Evolutionary conservation across 2,797 vertebrate genomes (phyloP).

Genomic region (Apodemus agrarius): DNA sequence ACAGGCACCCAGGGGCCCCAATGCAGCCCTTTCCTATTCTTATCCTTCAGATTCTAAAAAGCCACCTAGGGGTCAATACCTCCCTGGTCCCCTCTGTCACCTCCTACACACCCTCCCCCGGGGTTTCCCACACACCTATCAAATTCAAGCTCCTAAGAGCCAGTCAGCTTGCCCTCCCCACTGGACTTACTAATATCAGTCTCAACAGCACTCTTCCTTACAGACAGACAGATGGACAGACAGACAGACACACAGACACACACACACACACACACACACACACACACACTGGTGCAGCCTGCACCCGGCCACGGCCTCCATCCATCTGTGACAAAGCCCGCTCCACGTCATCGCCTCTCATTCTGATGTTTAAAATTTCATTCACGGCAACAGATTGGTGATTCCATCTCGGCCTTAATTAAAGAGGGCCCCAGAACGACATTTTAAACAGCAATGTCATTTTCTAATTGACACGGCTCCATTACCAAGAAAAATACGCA

Average conservation of each 20-base stretch:
- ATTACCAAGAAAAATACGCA: conserved; percentile 85
- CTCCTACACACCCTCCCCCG: background rate
- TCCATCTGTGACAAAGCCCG: background rate
- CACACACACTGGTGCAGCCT: too few species aligned
- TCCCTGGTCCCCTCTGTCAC: background rate
- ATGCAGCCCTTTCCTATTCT: background rate
- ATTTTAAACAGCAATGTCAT: conserved; percentile 85
- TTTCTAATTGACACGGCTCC: conserved; percentile 86
- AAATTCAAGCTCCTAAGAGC: background rate
- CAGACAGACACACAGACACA: accelerated
- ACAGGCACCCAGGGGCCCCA: background rate
- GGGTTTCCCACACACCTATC: accelerated
- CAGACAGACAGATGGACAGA: too few species aligned
- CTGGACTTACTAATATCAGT: background rate
- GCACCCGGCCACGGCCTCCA: background rate
- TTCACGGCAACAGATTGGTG: conserved; percentile 83
- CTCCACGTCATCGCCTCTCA: conserved; percentile 71
- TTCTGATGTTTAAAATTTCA: conserved; percentile 83
- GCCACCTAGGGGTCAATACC: background rate
- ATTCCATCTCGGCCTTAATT: conserved; percentile 85
- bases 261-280: background rate
- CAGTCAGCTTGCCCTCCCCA: accelerated
- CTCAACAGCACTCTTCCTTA: background rate
- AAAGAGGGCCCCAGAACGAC: conserved; percentile 84
- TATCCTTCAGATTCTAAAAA: background rate